Evolutionary conservation across 2,113 vertebrate genomes (phyloP), one percentile per base, ranked within the genome.

Genomic region (Girardinichthys multiradiatus): DNA sequence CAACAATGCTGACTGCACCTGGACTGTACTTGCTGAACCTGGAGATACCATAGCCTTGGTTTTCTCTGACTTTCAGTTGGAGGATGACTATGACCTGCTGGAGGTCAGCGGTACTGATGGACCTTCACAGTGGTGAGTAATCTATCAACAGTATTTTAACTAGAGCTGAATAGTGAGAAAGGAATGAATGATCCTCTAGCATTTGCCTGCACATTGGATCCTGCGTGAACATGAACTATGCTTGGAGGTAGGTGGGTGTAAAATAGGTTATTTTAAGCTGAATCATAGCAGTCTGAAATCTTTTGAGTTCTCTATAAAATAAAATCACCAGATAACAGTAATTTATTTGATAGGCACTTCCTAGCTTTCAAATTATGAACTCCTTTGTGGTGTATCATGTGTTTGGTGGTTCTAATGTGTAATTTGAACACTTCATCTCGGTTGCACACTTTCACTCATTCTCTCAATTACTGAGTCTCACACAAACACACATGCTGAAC

Each of bases 21-120:
- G 98, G 98, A 99, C 98, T 27, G 95, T 99, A 76, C 95, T 99
- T 30, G 98, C 98, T 0, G 98, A 99, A 76, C 97, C 97, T 0
- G 98, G 98, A 1, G 98, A 99, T 93, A 99, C 98, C 80, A 99
- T 99, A 0, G 97, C 98, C 51, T 87, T 99, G 92, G 96, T 98
- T 68, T 99, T 99, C 86, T 95, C 95, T 35, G 97, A 98, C 92
- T 99, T 99, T 76, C 98, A 98, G 85, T 91, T 99, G 88, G 98
- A 99, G 91, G 98, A 99, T 0, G 97, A 97, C 59, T 99, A 99
- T 0, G 98, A 99, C 64, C 96, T 99, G 5, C 83, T 99, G 86
- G 98, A 99, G 90, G 96, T 99, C 79, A 98, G 96, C 26, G 98
- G 98, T 79, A 99, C 98, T 0, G 98, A 99, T 57, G 97, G 96